Evolutionary conservation across 2,888 invertebrate species (phyloP).

Genomic region (Coremacera marginata): DNA sequence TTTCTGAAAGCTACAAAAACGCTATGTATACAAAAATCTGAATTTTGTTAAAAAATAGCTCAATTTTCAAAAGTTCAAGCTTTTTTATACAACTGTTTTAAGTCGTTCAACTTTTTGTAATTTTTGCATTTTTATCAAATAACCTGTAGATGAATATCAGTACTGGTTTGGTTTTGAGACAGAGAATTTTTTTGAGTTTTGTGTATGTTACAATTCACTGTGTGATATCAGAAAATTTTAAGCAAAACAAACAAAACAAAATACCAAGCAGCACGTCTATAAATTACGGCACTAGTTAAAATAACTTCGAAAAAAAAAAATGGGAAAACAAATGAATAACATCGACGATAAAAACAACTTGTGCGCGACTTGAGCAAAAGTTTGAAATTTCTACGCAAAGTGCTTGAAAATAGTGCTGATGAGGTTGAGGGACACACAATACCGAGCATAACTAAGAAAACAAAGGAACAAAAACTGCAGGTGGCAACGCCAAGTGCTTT

Average conservation of each 20-base stretch:
- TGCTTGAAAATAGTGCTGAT: not conserved
- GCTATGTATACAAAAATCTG: too few species aligned
- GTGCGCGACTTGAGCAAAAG: slow-evolving; percentile 28
- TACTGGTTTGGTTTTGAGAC: not conserved
- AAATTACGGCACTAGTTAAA: slow-evolving; percentile 33
- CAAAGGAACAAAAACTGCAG: not conserved
- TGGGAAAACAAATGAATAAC: slow-evolving; percentile 31
- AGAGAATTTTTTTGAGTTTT: not conserved
- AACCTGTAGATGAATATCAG: not conserved
- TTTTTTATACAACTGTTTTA: too few species aligned
- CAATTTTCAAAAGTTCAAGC: too few species aligned
- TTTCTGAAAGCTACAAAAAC: too few species aligned
- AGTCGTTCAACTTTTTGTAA: too few species aligned
- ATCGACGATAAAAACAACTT: slow-evolving; percentile 37
- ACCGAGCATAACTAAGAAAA: not conserved
- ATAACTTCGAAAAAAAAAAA: not conserved
- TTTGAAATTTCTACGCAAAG: slow-evolving; percentile 21
- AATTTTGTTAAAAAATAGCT: too few species aligned
- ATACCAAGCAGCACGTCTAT: slow-evolving; percentile 28
- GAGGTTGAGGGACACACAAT: not conserved
- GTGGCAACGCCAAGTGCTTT: not conserved
- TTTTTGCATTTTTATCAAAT: too few species aligned
- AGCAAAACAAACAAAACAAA: not conserved
- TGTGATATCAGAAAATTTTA: too few species aligned
- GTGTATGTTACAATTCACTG: not conserved